Conservation (phyloP, 1,140 invertebrate species). For the Tetramorium simillimum region DNA sequence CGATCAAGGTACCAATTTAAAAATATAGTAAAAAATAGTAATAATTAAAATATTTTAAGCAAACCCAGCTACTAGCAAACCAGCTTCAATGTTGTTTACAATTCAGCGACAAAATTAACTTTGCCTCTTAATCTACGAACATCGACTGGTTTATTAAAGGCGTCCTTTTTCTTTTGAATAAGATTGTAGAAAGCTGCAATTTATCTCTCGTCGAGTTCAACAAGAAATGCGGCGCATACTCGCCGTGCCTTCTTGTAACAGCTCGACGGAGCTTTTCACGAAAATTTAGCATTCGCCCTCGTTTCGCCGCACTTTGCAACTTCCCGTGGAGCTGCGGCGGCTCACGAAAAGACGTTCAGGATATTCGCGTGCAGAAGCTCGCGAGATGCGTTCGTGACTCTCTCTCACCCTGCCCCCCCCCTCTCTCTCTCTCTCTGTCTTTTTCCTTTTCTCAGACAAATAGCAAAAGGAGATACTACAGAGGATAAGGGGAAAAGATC, state of each 20-base stretch:
- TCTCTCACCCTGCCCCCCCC: too few species aligned
- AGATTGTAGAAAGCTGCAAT: constrained; percentile 11
- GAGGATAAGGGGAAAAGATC: constrained; percentile 40
- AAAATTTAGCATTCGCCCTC: constrained; percentile 54
- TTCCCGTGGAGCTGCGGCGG: constrained; percentile 2
- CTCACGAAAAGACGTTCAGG: constrained; percentile 36
- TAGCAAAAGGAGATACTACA: constrained; percentile 39
- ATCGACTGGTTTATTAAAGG: constrained; percentile 19
- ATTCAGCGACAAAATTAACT: background rate
- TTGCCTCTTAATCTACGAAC: constrained; percentile 7
- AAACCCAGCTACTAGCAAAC: too few species aligned
- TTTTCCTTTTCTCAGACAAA: constrained; percentile 17
- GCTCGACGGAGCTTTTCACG: constrained; percentile 33
- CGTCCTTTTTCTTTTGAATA: background rate
- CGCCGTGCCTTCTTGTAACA: constrained; percentile 37
- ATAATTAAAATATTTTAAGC: background rate
- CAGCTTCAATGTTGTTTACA: background rate
- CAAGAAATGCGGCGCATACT: background rate
- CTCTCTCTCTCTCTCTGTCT: background rate
- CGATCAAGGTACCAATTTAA: background rate
- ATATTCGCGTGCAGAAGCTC: constrained; percentile 25
- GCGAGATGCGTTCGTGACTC: background rate
- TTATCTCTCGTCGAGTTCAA: constrained; percentile 20
- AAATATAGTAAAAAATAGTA: background rate
- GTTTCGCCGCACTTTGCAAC: constrained; percentile 46